Evolutionary conservation across 2,797 vertebrate species (phyloP).

Genomic region (Lemur catta): DNA sequence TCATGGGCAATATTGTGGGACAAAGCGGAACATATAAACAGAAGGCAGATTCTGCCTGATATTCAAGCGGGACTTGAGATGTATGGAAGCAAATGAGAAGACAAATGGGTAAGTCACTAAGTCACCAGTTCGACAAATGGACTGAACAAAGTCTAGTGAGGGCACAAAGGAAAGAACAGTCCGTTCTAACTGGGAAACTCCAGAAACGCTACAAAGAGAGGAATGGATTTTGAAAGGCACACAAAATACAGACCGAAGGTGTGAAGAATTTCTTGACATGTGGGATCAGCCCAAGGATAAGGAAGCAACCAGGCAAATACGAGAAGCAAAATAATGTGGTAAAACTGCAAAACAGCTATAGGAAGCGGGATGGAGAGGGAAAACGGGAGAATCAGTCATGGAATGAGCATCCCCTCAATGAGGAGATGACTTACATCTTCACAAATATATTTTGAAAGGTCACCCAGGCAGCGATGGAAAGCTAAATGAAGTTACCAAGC

Average conservation of each 20-base stretch:
- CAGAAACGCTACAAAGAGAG: neutral
- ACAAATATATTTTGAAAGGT: neutral
- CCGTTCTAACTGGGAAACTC: neutral
- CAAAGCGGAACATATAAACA: neutral
- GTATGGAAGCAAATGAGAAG: neutral
- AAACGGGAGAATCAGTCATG: neutral
- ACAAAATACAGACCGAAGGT: neutral
- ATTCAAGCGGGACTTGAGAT: neutral
- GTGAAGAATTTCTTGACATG: neutral
- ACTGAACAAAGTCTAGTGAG: neutral
- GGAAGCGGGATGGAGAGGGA: neutral
- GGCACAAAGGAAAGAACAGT: neutral
- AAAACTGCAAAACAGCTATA: neutral
- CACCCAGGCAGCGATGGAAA: neutral
- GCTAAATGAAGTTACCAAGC: neutral
- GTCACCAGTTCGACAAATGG: neutral
- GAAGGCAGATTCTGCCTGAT: neutral
- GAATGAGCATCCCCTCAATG: neutral
- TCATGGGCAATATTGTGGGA: neutral
- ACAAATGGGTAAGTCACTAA: neutral
- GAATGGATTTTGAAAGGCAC: neutral
- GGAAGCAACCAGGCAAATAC: neutral
- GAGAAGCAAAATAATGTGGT: neutral
- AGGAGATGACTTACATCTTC: neutral
- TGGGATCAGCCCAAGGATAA: neutral